Evolutionary conservation across 2,888 invertebrate genomes (phyloP).

Genomic region (Sarcophaga caerulescens): DNA sequence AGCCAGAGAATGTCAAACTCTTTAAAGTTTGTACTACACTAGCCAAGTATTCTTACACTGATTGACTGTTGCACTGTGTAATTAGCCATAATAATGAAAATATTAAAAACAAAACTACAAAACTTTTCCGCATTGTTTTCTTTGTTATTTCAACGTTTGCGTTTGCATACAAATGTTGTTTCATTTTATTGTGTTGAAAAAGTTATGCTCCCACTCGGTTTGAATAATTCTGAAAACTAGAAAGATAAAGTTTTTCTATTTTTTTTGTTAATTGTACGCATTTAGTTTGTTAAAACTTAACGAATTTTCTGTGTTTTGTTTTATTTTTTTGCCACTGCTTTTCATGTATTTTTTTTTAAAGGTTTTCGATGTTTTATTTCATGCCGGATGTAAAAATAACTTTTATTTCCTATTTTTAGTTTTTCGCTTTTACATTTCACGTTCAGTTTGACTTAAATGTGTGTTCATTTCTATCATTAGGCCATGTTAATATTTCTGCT

Average conservation of each 20-base stretch:
- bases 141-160: not conserved
- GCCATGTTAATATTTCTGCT: slow-evolving; percentile 50
- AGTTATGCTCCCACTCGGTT: slow-evolving; percentile 44
- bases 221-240: slow-evolving; percentile 8
- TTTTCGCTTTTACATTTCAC: not conserved
- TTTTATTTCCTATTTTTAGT: not conserved
- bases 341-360: not conserved
- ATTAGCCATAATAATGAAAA: no score
- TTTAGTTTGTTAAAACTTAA: slow-evolving; percentile 51
- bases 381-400: slow-evolving; percentile 26
- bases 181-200: not conserved
- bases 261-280: slow-evolving; percentile 28
- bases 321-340: not conserved
- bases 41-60: no score
- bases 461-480: slow-evolving; percentile 41
- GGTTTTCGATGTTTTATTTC: not conserved
- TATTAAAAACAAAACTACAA: no score
- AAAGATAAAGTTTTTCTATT: slow-evolving; percentile 48
- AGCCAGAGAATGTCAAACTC: no score
- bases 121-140: not conserved
- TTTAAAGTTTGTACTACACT: no score
- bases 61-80: no score
- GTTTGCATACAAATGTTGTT: not conserved
- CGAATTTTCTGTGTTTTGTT: slow-evolving; percentile 23
- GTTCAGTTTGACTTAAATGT: not conserved